Evolutionary conservation across 2,113 vertebrate genomes (phyloP), one percentile per base, ranked within the genome.

Genomic region (Ardeotis arabs): DNA sequence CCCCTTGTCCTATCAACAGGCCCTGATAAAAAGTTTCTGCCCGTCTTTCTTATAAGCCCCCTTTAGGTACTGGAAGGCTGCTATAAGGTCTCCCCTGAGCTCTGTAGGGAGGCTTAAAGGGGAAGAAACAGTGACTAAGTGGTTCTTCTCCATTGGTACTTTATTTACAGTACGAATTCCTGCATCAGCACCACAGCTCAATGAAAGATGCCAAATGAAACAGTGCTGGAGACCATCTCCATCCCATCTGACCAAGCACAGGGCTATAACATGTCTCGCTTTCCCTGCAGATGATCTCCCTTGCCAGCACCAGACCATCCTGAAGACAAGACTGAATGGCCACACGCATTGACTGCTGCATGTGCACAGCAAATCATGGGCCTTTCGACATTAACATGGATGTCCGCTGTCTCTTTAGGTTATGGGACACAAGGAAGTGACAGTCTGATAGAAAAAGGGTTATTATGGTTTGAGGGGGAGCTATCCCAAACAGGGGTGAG

Each of bases 231-330:
- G 47, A 37, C 13, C 12, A 13, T 9, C 29, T 25, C n/a, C n/a
- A 55, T 29, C n/a, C 29, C 1, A 3, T 41, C 64, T 41, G 60
- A 78, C 19, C 27, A 64, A 64, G 41, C 19, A 29, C 4, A 45
- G 39, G 20, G 20, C 63, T 21, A 29, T 10, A 29, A 44, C 56
- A 14, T 0, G 4, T 68, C 63, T 77, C 50, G 29, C 3, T 53
- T 67, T 59, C 39, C 58, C 45, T 5, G 7, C 18, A 84, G 63
- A 29, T 25, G 59, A 15, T 27, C 53, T 77, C 28, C 28, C 13
- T 67, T 52, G 49, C 44, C 44, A 67, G 28, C 28, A 49, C 8
- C 64, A 66, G n/a, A 16, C 12, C 5, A 0, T 15, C 0, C 1
- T 14, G 58, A 39, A 31, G n/a, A 23, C 19, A 33, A 14, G 59